Evolutionary conservation across 2,888 invertebrate species (phyloP), one percentile per base, ranked within the genome.

Genomic region (Thysanoteuthis rhombus): DNA sequence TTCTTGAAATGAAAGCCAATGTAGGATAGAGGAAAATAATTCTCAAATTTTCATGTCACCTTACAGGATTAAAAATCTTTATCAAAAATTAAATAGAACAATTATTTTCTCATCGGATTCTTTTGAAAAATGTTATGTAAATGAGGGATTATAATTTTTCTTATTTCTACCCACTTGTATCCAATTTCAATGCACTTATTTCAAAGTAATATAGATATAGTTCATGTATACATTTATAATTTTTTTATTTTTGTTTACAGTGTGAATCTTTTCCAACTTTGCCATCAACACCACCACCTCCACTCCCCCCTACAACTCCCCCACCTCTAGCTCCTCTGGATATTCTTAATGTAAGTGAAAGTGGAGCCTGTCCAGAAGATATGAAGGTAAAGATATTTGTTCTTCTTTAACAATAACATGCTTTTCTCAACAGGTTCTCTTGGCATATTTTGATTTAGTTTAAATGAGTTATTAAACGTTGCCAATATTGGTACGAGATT

Each of bases 241-340:
- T 52, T 6, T 22, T 47, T 92, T n/a, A 0, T 58, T 93, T 42
- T 93, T 28, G 32, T 52, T 32, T 45, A 28, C 58, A 93, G 93
- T 47, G 91, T 90, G 91, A 75, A 40, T 25, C 32, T 10, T 40
- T 39, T 39, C 91, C 93, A 28, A 39, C 91, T 39, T 47, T 91
- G 25, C 93, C 93, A 28, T 75, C 91, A 39, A 91, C 93, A 25
- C 91, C 93, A 16, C 93, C 93, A 8, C 93, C 93, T 39, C 91
- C 91, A 36, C 91, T 91, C 32, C 93, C 93, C 8, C 93, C 93
- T 28, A 36, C 91, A 91, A 93, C 39, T n/a, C 91, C 47, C 4
- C 90, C 90, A 36, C 75, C 52, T 89, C 36, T 45, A n/a, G n/a
- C 92, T 40, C 92, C 92, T 19, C 38, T 92, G 40, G 42, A 42